phyloP scores from a whole-genome alignment of 2,888 invertebrate species.

The Odontomyia ornata region DNA sequence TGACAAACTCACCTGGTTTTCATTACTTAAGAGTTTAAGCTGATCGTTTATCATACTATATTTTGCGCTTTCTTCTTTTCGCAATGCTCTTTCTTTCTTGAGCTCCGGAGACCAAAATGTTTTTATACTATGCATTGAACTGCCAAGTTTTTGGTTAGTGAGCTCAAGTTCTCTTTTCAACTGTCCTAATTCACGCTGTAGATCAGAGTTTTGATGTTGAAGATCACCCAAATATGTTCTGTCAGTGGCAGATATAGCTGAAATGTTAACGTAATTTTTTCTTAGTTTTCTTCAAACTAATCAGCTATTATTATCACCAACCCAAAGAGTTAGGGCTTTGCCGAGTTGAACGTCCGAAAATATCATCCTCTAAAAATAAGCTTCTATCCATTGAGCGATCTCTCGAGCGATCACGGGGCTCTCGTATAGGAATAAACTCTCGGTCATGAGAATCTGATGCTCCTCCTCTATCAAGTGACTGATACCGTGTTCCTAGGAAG shows the following conservation, averaged over 20 bases:
- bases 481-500: constrained; percentile 67
- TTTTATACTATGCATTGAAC: constrained; percentile 99
- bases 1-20: constrained; percentile 91
- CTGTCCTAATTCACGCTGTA: constrained; percentile 90
- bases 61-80: constrained; percentile 98
- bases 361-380: constrained; percentile 76
- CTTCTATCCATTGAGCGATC: constrained; percentile 75
- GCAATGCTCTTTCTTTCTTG: constrained; percentile 94
- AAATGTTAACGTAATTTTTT: constrained; percentile 32
- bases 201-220: constrained; percentile 92
- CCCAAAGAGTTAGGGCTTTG: constrained; percentile 74
- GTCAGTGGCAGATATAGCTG: constrained; percentile 67
- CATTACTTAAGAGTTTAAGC: constrained; percentile 92
- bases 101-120: constrained; percentile 99
- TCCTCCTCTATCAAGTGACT: constrained; percentile 76
- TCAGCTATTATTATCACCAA: constrained; percentile 50
- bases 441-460: constrained; percentile 81
- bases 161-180: constrained; percentile 93
- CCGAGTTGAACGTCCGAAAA: constrained; percentile 74
- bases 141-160: constrained; percentile 96
- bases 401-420: constrained; percentile 74
- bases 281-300: not conserved
- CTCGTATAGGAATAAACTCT: constrained; percentile 86
- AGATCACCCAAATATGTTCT: constrained; percentile 81
- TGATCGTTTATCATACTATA: constrained; percentile 97